Conservation (phyloP, 2,797 vertebrate species). For the Erithacus rubecula region DNA sequence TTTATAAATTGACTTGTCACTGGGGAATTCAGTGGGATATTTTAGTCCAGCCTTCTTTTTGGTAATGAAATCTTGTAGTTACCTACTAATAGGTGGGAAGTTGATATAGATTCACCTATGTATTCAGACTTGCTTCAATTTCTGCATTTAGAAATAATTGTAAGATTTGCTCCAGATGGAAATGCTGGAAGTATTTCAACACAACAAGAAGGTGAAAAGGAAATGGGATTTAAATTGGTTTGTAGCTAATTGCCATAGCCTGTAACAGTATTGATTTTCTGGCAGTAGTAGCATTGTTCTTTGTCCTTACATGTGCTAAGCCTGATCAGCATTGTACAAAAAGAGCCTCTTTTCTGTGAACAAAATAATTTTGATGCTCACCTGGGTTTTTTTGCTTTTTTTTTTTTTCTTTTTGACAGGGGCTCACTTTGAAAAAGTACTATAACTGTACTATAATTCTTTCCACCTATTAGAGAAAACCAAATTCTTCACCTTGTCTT, state of each 20-base stretch:
- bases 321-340: background rate
- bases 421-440: background rate
- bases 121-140: background rate
- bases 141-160: background rate
- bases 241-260: constrained; percentile 50
- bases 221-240: constrained; percentile 54
- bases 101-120: background rate
- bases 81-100: background rate
- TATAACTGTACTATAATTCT: background rate
- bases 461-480: background rate
- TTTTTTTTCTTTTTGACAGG: background rate
- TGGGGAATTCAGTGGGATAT: background rate
- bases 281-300: constrained; percentile 27
- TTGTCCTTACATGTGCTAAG: background rate
- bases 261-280: constrained; percentile 55
- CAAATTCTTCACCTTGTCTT: background rate
- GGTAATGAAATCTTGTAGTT: background rate
- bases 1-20: background rate
- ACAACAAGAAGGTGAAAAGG: background rate
- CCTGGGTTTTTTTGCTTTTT: accelerated
- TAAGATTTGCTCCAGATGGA: constrained; percentile 14
- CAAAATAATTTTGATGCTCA: background rate
- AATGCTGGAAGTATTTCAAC: constrained; percentile 23
- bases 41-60: background rate
- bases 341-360: background rate